Evolutionary conservation across 2,888 invertebrate genomes (phyloP), one percentile per base, ranked within the genome.

Genomic region (Scaptomyza reducta): DNA sequence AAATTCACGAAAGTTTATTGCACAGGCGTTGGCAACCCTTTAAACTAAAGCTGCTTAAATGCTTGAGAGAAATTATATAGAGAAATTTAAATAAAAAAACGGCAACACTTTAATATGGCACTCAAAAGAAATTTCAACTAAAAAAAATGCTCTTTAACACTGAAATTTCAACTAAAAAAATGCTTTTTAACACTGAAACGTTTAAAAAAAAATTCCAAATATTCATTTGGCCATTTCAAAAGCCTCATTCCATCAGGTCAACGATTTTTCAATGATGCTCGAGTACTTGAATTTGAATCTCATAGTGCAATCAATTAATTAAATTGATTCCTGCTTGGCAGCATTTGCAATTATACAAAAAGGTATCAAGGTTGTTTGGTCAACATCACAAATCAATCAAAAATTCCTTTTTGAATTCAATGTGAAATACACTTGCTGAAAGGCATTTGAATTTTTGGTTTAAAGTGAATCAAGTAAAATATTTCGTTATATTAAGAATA

Each of bases 241-340:
- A 41, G 22, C 13, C 13, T 11, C 35, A 31, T 41, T 55, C 22
- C 25, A 27, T 44, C 41, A 25, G 44, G 25, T 35, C 33, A 41
- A 40, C 42, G 53, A 4, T 22, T 54, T 53, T 42, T 56, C 33
- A 54, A 46, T 50, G 40, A 25, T 3, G 14, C 31, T 57, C 38
- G n/a, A 13, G 33, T 31, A 16, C 6, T 22, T 41, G 55, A 40
- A 57, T 35, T 50, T 53, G 38, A 38, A 38, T 40, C 22, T 22
- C 59, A 50, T 31, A 16, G 41, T 67, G 45, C 60, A 42, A 69
- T 82, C 64, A 79, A 82, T 70, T 77, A 82, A 79, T 74, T 64
- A 50, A 79, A 79, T 79, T 79, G 82, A 74, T 63, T 82, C 66
- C 64, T 64, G 41, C 41, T 29, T 38, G 3, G 35, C 27, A 22